phyloP scores from a whole-genome alignment of 1,140 invertebrate species.

The Tachypleus tridentatus region DNA sequence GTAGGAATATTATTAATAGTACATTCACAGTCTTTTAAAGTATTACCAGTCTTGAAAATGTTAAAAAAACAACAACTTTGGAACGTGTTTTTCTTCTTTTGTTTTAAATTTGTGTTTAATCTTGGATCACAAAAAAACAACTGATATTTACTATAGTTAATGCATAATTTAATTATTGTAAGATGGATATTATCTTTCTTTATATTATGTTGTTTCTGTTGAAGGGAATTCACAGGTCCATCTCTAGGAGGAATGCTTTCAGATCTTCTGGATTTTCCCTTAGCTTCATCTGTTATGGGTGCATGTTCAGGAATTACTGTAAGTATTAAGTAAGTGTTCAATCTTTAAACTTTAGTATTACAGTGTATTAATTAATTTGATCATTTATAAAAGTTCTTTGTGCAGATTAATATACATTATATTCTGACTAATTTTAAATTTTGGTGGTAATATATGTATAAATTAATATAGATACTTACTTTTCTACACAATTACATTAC shows the following conservation, averaged over 20 bases:
- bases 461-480: no score
- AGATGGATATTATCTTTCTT: background rate
- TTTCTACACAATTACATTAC: no score
- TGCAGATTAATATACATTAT: no score
- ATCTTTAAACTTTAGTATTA: background rate
- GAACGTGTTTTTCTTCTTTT: no score
- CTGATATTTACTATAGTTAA: slow-evolving; percentile 5
- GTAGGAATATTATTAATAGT: no score
- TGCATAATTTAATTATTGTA: slow-evolving; percentile 4
- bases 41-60: background rate
- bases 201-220: slow-evolving; percentile 20
- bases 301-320: background rate
- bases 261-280: slow-evolving; percentile 51
- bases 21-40: no score
- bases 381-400: no score
- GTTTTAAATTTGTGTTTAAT: no score
- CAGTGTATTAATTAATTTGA: no score
- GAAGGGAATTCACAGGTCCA: slow-evolving; percentile 54
- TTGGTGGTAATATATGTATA: no score
- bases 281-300: slow-evolving; percentile 51
- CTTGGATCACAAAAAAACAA: background rate
- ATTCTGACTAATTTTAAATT: no score
- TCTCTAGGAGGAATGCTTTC: slow-evolving; percentile 50
- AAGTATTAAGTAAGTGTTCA: background rate
- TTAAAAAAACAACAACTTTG: background rate